These are phyloP conservation scores for Carollia perspicillata DNA, from an alignment of 2,113 vertebrate genomes.

Conservation along the genomic window DNA sequence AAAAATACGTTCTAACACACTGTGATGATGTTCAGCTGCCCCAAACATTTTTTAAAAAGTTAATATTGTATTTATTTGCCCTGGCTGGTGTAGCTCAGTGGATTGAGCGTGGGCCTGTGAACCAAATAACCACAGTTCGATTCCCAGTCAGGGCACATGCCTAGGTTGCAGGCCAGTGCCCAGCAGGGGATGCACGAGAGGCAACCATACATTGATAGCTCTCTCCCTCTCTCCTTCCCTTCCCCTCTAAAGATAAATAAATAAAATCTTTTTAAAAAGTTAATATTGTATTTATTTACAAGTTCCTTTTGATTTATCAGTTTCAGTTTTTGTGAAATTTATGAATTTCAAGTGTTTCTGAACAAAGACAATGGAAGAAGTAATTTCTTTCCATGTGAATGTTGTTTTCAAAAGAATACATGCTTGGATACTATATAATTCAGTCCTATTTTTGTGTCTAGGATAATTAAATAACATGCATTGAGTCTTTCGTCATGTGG, in stretches of 20 bases:
- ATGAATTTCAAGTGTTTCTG: neutral
- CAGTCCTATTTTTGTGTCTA: neutral
- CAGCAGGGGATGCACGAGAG: too few relatives aligned
- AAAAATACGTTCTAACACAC: neutral
- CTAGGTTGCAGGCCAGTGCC: too few relatives aligned
- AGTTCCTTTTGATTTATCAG: slow-evolving; percentile 16
- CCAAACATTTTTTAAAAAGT: neutral
- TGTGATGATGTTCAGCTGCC: neutral
- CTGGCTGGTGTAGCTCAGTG: too few relatives aligned
- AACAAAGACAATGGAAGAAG: neutral
- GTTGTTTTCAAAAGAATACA: neutral
- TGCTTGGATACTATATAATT: neutral
- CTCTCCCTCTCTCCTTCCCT: too few relatives aligned
- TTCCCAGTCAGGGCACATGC: too few relatives aligned
- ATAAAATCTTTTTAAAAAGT: neutral
- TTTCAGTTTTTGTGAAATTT: slow-evolving; percentile 12
- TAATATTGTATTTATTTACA: neutral
- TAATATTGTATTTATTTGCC: neutral
- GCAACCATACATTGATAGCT: too few relatives aligned
- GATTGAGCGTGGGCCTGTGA: too few relatives aligned
- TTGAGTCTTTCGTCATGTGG: neutral
- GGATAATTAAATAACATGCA: neutral
- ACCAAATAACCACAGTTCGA: too few relatives aligned
- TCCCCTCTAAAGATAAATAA: too few relatives aligned
- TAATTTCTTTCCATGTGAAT: neutral